A percentile compares a stretch with the other conserved stretches of the same genome.
Evolutionary conservation across 2,113 vertebrate species (phyloP).

Genomic region (Antidorcas marsupialis): DNA sequence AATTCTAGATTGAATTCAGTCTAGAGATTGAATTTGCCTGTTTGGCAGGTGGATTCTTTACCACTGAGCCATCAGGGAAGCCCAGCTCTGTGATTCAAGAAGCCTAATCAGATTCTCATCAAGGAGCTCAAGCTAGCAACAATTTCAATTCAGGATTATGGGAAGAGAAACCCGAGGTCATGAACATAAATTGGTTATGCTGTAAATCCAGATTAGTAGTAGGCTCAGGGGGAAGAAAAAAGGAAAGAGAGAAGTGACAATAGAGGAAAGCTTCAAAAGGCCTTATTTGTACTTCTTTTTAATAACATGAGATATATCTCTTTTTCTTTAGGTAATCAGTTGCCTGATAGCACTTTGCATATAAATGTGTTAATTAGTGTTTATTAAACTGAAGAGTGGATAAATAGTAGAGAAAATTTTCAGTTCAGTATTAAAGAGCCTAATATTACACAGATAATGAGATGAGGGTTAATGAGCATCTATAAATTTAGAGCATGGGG

Average conservation of each 20-base stretch:
- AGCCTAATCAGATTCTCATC: neutral
- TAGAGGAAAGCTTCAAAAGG: neutral
- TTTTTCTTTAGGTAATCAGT: neutral
- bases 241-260: neutral
- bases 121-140: neutral
- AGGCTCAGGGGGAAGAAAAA: neutral
- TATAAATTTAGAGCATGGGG: neutral
- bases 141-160: neutral
- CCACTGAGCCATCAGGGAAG: neutral
- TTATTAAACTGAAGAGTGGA: neutral
- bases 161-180: neutral
- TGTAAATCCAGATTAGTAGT: neutral
- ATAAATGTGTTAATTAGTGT: neutral
- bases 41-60: neutral
- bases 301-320: neutral
- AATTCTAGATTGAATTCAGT: neutral
- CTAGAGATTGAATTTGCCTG: neutral
- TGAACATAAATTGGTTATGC: neutral
- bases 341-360: neutral
- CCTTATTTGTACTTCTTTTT: neutral
- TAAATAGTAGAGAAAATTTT: neutral
- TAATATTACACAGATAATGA: neutral
- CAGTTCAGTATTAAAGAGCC: neutral
- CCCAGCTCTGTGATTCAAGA: neutral
- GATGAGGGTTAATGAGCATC: neutral